phyloP scores from a whole-genome alignment of 2,888 invertebrate species.

The Cantharis rufa region DNA sequence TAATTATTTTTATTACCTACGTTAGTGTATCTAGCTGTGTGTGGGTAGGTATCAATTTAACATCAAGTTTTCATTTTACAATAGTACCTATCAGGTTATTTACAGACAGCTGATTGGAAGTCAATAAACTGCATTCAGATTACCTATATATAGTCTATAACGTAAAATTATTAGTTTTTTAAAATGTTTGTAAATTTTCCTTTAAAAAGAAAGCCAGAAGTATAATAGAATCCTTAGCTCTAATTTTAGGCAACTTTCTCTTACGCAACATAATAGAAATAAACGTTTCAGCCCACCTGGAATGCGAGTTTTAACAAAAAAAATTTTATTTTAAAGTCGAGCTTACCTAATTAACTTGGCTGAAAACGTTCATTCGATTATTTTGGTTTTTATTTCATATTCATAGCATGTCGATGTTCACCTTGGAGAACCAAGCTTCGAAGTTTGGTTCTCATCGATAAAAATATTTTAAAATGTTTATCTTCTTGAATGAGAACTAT shows the following conservation, averaged over 20 bases:
- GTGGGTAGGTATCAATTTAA: not conserved
- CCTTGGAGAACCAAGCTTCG: too few species aligned
- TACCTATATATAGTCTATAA: not conserved
- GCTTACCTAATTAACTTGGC: not conserved
- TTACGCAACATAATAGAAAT: not conserved
- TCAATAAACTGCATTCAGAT: not conserved
- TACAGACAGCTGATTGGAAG: not conserved
- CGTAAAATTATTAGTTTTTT: too few species aligned
- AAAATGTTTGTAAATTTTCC: too few species aligned
- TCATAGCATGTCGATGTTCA: too few species aligned
- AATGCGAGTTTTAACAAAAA: not conserved
- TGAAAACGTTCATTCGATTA: not conserved
- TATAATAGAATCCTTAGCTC: not conserved
- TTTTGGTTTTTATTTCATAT: too few species aligned
- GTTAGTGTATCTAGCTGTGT: not conserved
- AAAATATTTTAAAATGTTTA: too few species aligned
- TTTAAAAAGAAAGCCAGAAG: not conserved
- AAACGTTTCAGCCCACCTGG: not conserved
- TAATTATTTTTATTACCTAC: not conserved
- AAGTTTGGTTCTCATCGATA: too few species aligned
- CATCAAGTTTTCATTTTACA: not conserved
- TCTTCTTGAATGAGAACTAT: too few species aligned
- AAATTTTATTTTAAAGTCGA: not conserved
- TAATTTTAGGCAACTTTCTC: not conserved
- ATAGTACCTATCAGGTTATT: not conserved